Percentiles rank a stretch among this genome's conserved stretches.
phyloP scores from a whole-genome alignment of 2,113 vertebrate species.

The Phalacrocorax aristotelis region DNA sequence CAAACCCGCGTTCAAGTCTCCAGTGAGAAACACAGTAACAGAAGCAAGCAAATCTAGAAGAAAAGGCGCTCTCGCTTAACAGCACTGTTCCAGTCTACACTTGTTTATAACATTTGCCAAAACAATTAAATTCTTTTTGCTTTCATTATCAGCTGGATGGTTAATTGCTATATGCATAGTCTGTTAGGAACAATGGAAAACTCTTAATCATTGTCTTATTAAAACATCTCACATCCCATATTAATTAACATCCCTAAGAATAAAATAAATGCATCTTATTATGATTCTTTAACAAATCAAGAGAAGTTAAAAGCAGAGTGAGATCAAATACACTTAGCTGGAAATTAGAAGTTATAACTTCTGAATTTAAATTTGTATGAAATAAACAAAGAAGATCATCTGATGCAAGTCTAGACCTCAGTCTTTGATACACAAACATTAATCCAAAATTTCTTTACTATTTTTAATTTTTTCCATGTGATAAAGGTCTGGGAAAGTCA shows the following conservation, averaged over 20 bases:
- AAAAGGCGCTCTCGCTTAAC: background rate
- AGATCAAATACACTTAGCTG: background rate
- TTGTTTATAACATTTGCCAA: background rate
- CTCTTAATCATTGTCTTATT: background rate
- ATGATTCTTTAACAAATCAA: background rate
- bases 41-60: background rate
- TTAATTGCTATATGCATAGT: background rate
- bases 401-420: background rate
- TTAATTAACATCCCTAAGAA: background rate
- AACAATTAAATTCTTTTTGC: background rate
- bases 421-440: background rate
- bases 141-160: background rate
- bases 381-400: background rate
- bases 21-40: background rate
- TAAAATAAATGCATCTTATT: background rate
- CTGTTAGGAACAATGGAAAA: background rate
- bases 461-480: background rate
- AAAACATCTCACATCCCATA: background rate
- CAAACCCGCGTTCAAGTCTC: fast-evolving
- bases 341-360: background rate
- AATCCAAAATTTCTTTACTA: background rate
- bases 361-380: background rate
- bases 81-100: background rate
- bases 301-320: background rate
- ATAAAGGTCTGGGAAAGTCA: background rate